Evolutionary conservation across 2,888 invertebrate species (phyloP).

Genomic region (Darwinula stevensoni): DNA sequence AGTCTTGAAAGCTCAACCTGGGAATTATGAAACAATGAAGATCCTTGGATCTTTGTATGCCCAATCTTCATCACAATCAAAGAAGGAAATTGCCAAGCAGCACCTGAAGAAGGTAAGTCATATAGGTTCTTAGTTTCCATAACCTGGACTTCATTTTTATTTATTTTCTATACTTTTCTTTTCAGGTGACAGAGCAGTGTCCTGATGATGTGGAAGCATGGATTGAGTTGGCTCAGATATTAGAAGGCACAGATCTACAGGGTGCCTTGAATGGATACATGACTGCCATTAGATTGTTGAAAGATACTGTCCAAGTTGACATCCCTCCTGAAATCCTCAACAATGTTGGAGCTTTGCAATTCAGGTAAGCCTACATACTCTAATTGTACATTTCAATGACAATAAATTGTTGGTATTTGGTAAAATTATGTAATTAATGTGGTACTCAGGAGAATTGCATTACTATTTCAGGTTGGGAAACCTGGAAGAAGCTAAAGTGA

Average conservation of each 20-base stretch:
- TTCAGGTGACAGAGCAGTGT: constrained; percentile 66
- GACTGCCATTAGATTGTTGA: constrained; percentile 68
- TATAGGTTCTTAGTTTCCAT: constrained; percentile 1
- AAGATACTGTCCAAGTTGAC: constrained; percentile 71
- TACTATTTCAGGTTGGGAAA: constrained; percentile 52
- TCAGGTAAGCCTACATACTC: constrained; percentile 19
- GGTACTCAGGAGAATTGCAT: constrained; percentile 5
- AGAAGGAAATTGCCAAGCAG: constrained; percentile 70
- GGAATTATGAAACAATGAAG: constrained; percentile 98
- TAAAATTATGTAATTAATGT: neutral
- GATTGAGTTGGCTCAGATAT: constrained; percentile 93
- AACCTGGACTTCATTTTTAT: constrained; percentile 1
- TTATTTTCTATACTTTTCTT: constrained; percentile 3
- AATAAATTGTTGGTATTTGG: constrained; percentile 3
- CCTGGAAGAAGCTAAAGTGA: constrained; percentile 47
- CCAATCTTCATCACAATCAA: constrained; percentile 36
- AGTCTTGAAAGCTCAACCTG: constrained; percentile 83
- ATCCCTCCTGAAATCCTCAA: constrained; percentile 93
- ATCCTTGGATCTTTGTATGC: constrained; percentile 92
- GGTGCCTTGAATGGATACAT: constrained; percentile 71
- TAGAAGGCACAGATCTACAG: constrained; percentile 71
- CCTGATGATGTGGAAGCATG: constrained; percentile 97
- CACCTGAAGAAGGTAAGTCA: constrained; percentile 76
- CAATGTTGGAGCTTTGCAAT: constrained; percentile 83
- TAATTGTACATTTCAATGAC: no score